Conservation (phyloP, 1,140 invertebrate species). For the Triops longicaudatus region DNA sequence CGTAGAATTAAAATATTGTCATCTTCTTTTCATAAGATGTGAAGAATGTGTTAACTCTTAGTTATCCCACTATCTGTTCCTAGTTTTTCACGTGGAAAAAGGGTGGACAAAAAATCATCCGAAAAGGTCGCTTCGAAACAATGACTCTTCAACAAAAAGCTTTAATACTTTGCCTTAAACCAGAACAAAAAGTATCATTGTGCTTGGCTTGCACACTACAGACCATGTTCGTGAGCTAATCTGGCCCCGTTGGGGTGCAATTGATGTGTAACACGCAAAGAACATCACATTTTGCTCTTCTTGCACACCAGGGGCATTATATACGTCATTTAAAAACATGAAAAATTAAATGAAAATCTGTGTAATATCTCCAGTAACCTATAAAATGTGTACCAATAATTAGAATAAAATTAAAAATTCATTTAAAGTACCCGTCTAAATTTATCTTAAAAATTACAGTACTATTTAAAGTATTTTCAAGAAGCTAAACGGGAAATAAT, state of each 20-base stretch:
- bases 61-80: not conserved
- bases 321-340: not conserved
- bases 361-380: not conserved
- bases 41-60: not conserved
- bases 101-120: not conserved
- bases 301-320: not conserved
- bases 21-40: too few relatives aligned
- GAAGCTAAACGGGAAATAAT: too few relatives aligned
- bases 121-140: not conserved
- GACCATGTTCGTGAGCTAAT: not conserved
- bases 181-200: not conserved
- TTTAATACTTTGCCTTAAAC: not conserved
- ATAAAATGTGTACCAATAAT: too few relatives aligned
- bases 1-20: too few relatives aligned
- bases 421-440: too few relatives aligned
- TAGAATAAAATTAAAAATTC: too few relatives aligned
- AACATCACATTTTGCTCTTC: not conserved
- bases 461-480: too few relatives aligned
- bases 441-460: too few relatives aligned
- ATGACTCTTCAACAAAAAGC: not conserved
- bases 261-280: slow-evolving; percentile 8
- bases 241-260: not conserved
- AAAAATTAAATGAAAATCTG: not conserved
- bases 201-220: not conserved
- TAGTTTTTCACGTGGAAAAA: not conserved